Evolutionary conservation across 2,888 invertebrate species (phyloP).

Genomic region (Andrena dorsata): DNA sequence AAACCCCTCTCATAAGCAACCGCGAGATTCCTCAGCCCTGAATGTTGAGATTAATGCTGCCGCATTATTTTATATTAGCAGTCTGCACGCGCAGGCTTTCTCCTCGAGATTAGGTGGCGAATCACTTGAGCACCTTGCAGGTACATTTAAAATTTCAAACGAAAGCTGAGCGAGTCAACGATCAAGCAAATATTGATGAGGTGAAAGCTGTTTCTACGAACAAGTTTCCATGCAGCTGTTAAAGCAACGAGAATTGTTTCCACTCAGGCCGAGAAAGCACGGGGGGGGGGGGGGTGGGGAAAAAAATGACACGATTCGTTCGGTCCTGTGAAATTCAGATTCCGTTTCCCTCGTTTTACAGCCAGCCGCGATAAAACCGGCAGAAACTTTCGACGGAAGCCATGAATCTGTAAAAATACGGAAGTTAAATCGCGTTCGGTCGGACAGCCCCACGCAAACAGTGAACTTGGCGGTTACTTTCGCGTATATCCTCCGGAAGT

Average conservation of each 20-base stretch:
- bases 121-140: too few species aligned
- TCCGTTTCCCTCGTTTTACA: constrained; percentile 12
- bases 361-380: constrained; percentile 20
- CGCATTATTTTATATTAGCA: background rate
- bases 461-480: background rate
- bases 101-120: too few species aligned
- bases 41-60: background rate
- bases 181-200: background rate
- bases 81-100: background rate
- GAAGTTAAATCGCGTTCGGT: constrained; percentile 40
- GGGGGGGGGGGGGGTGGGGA: background rate
- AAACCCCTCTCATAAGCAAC: constrained; percentile 12
- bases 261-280: background rate
- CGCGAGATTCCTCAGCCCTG: background rate
- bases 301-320: constrained; percentile 8
- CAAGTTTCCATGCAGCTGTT: background rate
- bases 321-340: constrained; percentile 34
- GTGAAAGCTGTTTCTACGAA: background rate
- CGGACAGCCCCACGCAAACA: constrained; percentile 12
- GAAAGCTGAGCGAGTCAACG: background rate
- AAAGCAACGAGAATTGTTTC: background rate
- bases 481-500: constrained; percentile 19
- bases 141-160: too few species aligned
- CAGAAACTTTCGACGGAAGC: constrained; percentile 26
- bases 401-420: constrained; percentile 37